These are phyloP conservation scores for Mormyrus iriodes DNA, from an alignment of 2,113 vertebrate genomes.

Conservation along the genomic window DNA sequence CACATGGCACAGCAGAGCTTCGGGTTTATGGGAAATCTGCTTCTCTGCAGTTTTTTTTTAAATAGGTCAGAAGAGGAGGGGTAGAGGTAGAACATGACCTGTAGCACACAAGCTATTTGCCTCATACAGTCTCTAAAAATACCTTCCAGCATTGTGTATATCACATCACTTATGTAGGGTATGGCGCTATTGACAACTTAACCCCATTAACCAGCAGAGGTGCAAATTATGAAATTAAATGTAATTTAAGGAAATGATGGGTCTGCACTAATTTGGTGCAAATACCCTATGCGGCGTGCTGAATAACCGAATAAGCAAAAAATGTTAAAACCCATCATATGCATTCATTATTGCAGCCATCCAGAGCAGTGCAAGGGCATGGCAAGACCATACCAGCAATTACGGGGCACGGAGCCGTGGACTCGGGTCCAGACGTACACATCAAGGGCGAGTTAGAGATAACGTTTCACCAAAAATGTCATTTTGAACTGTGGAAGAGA, in stretches of 20 bases:
- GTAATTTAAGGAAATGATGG: neutral
- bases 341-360: neutral
- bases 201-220: neutral
- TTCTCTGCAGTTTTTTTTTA: neutral
- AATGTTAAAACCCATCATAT: neutral
- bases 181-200: neutral
- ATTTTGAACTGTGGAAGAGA: neutral
- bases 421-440: neutral
- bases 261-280: neutral
- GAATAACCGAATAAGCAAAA: neutral
- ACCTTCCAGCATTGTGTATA: neutral
- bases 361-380: neutral
- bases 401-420: neutral
- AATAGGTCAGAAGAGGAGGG: no score
- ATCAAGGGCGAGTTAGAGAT: neutral
- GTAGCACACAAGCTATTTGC: neutral
- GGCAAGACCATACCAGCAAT: neutral
- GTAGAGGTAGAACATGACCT: neutral
- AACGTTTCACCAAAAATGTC: neutral
- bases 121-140: neutral
- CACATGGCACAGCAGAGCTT: neutral
- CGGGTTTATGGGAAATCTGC: neutral
- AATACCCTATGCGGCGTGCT: neutral
- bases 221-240: neutral
- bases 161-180: neutral